Base-by-base conservation (phyloP, 2,888 invertebrate species). In the Chymomyza amoena region DNA sequence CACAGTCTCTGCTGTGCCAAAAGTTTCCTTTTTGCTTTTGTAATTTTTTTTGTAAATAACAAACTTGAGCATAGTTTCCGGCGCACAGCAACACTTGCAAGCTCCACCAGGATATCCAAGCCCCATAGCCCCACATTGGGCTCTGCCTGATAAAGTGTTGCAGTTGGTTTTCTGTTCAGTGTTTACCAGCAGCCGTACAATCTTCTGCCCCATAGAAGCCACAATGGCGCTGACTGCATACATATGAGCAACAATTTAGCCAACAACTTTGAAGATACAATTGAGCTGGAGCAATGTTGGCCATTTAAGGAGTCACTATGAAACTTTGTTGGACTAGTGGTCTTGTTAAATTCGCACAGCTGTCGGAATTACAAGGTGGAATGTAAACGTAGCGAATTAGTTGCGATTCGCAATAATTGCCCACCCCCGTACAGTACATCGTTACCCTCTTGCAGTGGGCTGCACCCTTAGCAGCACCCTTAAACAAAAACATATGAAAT, bases 321-420 rank as follows among this genome's bases (percentile, higher is more conserved):
- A 52, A 64, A 45, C 39, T 13, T 45, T 13, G 59, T 61, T 61
- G 50, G 32, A 50, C 59, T 57, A 13, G 39, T 9, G n/a, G 32
- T 16, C 69, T 72, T 73, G 73, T 77, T 70, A 84, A 83, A 84
- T 84, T 82, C 77, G 77, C 80, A 77, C 82, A 84, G 85, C 85
- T 83, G 82, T 65, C 75, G 73, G 80, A 80, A 82, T 84, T 80
- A 79, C 71, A 77, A 61, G 62, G 68, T 72, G 72, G 51, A 45
- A 77, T 75, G 80, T 79, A 78, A 84, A 80, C 73, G 78, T 76
- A 67, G 72, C 77, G 75, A 81, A 84, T 82, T 80, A 80, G 77
- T 73, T 51, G 64, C 68, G 32, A 25, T 18, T 7, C 51, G 57
- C 25, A 70, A 32, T n/a, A 9, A 57, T 68, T 54, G 65, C 9